Evolutionary conservation across 2,113 vertebrate genomes (phyloP).

Genomic region (Rhynchomys soricoides): DNA sequence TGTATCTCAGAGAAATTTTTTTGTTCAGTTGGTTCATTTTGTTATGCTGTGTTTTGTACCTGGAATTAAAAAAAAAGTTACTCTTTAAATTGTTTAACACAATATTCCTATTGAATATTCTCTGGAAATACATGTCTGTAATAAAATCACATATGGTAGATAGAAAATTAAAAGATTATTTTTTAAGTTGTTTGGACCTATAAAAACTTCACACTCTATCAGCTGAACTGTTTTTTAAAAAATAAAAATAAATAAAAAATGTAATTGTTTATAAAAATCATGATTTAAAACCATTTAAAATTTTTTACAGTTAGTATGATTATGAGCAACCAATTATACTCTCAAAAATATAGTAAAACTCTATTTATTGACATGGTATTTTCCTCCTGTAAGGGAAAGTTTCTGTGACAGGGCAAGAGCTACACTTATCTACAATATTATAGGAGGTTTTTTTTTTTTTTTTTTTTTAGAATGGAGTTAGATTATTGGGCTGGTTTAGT

Average conservation of each 20-base stretch:
- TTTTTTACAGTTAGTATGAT: neutral
- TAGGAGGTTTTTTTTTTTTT: too few relatives aligned
- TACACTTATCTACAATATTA: neutral
- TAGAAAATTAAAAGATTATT: neutral
- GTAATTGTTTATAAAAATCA: neutral
- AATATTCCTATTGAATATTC: neutral
- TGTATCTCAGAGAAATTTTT: neutral
- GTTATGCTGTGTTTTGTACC: neutral
- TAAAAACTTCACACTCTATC: neutral
- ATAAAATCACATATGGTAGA: neutral
- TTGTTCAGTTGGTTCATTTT: neutral
- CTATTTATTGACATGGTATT: neutral
- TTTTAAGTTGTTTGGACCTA: neutral
- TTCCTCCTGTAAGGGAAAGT: neutral
- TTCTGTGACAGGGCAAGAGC: neutral
- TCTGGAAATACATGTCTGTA: neutral
- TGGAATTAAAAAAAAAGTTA: neutral
- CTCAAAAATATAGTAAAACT: neutral
- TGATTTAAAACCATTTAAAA: neutral
- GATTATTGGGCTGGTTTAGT: neutral
- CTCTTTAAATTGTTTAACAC: slow-evolving; percentile 21
- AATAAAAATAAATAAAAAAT: neutral
- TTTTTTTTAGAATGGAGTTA: too few relatives aligned
- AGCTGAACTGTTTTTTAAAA: neutral
- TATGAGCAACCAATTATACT: slow-evolving; percentile 24